Evolutionary conservation across 1,140 invertebrate genomes (phyloP), one percentile per base, ranked within the genome.

Genomic region (Armadillidium nasatum): DNA sequence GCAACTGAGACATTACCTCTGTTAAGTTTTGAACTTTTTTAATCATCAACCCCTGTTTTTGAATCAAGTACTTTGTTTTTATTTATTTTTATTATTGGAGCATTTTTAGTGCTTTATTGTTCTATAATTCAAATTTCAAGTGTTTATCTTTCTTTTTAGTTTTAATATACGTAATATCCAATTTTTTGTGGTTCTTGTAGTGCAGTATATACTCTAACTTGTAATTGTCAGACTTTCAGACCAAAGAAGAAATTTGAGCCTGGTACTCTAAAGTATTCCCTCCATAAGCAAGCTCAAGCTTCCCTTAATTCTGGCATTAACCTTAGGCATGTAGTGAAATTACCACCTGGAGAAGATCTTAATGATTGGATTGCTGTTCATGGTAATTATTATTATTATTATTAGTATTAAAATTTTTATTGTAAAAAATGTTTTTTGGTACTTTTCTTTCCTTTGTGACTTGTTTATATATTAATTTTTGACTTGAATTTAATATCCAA

Each of bases 321-420:
- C 87, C 87, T 97, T 72, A 88, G 91, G 76, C 87, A 89, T 76
- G 94, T 91, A 22, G 95, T 97, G 0, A 90, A 91, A 83, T 85
- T 97, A 75, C 95, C 95, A 44, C 88, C 88, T 76, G 92, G 91
- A 33, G 95, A 97, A 87, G 92, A 94, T 85, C 83, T 94, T 7
- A 94, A 95, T 85, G 95, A 97, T 84, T 97, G 95, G 95, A 90
- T 96, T 68, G 95, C 95, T 19, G 95, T 97, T 33, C 94, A 97
- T 88, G 95, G 94, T 95, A 86, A 83, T 83, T 33, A 33, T 33
- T 33, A 33, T 33, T 33, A 33, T 33, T 33, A 33, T 33, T 33
- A 33, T 33, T 33, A 33, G 1, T 33, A 33, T 33, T 33, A 33
- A 33, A n/a, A n/a, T n/a, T n/a, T n/a, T n/a, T n/a, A n/a, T n/a